These are phyloP conservation scores for Staurois parvus DNA, from an alignment of 2,797 vertebrate genomes.

Conservation along the genomic window DNA sequence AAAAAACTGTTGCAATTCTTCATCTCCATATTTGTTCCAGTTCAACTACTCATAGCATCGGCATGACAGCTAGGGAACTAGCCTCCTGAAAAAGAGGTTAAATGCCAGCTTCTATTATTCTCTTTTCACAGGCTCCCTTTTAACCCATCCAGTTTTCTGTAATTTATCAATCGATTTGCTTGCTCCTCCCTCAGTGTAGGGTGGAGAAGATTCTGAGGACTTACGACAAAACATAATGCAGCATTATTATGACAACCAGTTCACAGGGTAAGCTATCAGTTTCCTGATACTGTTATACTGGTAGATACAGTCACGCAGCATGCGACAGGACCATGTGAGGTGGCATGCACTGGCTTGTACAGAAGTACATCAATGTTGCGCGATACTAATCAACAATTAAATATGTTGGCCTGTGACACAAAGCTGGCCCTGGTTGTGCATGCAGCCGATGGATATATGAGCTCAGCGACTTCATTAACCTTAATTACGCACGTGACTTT, in stretches of 20 bases:
- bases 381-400: background rate
- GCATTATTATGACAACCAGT: background rate
- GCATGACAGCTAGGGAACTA: too few species aligned
- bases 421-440: background rate
- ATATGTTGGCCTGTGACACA: conserved; percentile 2
- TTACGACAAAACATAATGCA: background rate
- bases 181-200: too few species aligned
- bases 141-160: too few species aligned
- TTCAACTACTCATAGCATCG: too few species aligned
- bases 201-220: background rate
- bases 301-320: background rate
- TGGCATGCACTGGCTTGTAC: background rate
- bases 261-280: background rate
- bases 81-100: too few species aligned
- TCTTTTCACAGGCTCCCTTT: too few species aligned
- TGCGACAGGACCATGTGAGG: conserved; percentile 10
- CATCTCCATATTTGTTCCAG: too few species aligned
- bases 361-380: background rate
- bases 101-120: too few species aligned
- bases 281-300: background rate
- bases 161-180: too few species aligned
- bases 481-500: conserved; percentile 35
- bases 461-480: background rate
- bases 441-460: conserved; percentile 1
- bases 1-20: too few species aligned